phyloP scores from a whole-genome alignment of 2,113 vertebrate species.

The Petromus typicus region DNA sequence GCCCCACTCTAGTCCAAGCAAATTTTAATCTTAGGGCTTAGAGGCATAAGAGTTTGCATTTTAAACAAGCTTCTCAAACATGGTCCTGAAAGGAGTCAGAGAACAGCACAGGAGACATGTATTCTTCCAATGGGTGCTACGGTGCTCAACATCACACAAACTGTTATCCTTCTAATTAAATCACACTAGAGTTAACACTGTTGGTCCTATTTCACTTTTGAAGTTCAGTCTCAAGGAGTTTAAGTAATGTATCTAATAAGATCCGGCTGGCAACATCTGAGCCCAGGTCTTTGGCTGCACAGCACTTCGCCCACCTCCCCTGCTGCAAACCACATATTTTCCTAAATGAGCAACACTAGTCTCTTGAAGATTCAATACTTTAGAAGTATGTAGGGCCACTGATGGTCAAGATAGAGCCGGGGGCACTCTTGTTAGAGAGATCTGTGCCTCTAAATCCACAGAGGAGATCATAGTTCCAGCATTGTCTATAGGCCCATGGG shows the following conservation, averaged over 20 bases:
- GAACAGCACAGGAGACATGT: background rate
- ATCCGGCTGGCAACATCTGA: background rate
- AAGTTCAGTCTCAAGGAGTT: background rate
- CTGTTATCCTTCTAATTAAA: background rate
- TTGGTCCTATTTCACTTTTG: background rate
- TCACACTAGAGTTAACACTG: background rate
- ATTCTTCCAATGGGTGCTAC: too few relatives aligned
- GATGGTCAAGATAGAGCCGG: fast-evolving
- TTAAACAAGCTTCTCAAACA: background rate
- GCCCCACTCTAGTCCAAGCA: background rate
- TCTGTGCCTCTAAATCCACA: background rate
- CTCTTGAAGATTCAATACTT: background rate
- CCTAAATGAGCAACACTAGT: background rate
- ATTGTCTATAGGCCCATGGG: too few relatives aligned
- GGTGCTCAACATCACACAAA: background rate
- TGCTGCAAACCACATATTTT: background rate
- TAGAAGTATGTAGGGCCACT: fast-evolving
- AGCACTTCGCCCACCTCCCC: background rate
- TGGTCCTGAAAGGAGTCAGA: background rate
- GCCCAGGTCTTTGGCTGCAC: background rate
- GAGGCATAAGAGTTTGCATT: background rate
- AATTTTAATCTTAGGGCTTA: background rate
- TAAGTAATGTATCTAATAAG: background rate
- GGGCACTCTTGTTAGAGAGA: background rate
- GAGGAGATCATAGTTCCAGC: background rate